Evolutionary conservation across 2,888 invertebrate genomes (phyloP).

Genomic region (Meganola albula): DNA sequence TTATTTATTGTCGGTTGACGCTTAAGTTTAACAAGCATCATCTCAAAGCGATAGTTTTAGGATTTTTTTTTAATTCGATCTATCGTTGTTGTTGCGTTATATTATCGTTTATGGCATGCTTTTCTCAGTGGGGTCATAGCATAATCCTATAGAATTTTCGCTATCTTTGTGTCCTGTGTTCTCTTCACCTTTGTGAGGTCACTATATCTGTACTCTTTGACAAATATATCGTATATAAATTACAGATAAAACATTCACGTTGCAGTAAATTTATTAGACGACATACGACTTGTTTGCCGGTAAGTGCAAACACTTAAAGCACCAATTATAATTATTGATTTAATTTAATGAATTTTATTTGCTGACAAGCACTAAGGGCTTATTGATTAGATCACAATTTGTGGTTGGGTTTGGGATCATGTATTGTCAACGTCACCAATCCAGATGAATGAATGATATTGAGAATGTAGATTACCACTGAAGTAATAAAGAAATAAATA

Average conservation of each 20-base stretch:
- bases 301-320: conserved; percentile 53
- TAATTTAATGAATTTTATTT: no score
- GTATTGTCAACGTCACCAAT: no score
- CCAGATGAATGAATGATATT: no score
- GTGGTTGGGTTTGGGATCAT: conserved; percentile 13
- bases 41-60: conserved; percentile 36
- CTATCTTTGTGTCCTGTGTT: not conserved
- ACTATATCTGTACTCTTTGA: not conserved
- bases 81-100: conserved; percentile 30
- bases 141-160: conserved; percentile 29
- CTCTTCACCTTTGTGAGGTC: not conserved
- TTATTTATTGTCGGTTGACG: conserved; percentile 30
- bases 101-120: conserved; percentile 37
- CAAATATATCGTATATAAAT: conserved; percentile 35
- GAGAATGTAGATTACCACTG: no score
- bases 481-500: no score
- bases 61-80: conserved; percentile 38
- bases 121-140: conserved; percentile 44
- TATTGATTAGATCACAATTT: no score
- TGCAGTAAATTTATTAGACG: conserved; percentile 68
- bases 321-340: conserved; percentile 20
- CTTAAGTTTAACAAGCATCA: conserved; percentile 44
- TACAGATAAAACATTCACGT: conserved; percentile 67
- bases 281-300: conserved; percentile 59
- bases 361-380: conserved; percentile 21